A percentile compares a stretch with the other conserved stretches of the same genome.
These are phyloP conservation scores for Pristionchus japonicus DNA, from an alignment of 2,888 invertebrate genomes.

Conservation along the genomic window DNA sequence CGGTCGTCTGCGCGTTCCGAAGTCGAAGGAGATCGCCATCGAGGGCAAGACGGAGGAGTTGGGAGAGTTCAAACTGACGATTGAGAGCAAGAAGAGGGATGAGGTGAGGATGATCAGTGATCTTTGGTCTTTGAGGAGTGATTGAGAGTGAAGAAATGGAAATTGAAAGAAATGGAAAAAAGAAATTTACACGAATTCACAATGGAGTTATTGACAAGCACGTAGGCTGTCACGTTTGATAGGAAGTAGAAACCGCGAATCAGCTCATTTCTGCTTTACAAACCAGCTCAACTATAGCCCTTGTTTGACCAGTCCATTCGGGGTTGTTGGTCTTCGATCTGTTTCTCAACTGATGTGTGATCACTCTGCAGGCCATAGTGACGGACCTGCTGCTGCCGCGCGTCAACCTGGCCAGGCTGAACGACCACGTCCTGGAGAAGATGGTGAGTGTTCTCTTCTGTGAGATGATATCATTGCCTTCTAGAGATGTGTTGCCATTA, in stretches of 20 bases:
- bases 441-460: constrained; percentile 50
- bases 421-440: constrained; percentile 54
- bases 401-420: constrained; percentile 46
- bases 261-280: no score
- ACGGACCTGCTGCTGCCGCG: constrained; percentile 18
- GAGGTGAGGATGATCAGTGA: neutral
- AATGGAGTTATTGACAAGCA: no score
- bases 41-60: constrained; percentile 26
- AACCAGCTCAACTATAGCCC: no score
- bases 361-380: constrained; percentile 40
- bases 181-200: no score
- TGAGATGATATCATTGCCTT: neutral
- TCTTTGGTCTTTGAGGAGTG: neutral
- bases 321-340: no score
- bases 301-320: no score
- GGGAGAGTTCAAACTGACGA: constrained; percentile 35
- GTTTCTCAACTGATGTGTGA: no score
- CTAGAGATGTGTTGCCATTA: neutral
- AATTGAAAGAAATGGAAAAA: no score
- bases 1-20: neutral
- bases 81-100: neutral
- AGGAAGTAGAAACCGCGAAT: no score
- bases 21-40: neutral
- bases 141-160: no score
- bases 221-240: no score